Base-by-base conservation (phyloP, 2,797 vertebrate species). In the Danio jaintianensis region DNA sequence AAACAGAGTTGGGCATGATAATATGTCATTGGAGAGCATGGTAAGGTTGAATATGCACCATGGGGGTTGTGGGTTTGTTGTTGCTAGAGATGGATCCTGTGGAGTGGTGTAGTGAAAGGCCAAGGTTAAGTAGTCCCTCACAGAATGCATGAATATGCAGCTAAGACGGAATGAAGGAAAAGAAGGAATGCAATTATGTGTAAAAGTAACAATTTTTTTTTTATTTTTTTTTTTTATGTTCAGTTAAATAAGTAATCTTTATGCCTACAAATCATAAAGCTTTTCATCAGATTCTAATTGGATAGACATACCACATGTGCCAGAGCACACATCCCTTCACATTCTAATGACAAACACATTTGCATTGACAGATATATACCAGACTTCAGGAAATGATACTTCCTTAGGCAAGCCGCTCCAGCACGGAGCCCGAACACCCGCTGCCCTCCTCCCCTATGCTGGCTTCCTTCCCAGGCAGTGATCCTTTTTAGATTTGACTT, bases 381-480 rank as follows among this genome's bases (percentile, higher is more conserved):
- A 80, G 85, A 78, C 77, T 69, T 86, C 76, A 80, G 84, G 82
- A 86, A 85, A 83, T 83, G 70, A 83, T 84, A 82, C 81, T 83
- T 88, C 76, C 85, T 56, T 40, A 75, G 85, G 76, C 74, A 77
- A 82, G 82, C 71, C 76, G 72, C 81, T 78, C 80, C 69, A 16
- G 78, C 59, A 68, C 50, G 64, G 76, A 87, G 83, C 67, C 82
- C 70, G 63, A 81, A 81, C 82, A 29, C 75, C 47, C 47, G 75
- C 70, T 85, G 52, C 75, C 52, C 67, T 72, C 50, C 84, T 66
- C 64, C 80, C 42, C 36, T 58, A 20, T 29, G 12, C 66, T 88
- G 88, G 87, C 85, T 78, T 36, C 42, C 36, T 80, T 87, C 87
- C 87, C 87, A 88, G 87, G 85, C 81, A 82, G 73, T 74, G 75